Base-by-base conservation (phyloP, 2,113 vertebrate species). In the Trochalopteron elliotii region DNA sequence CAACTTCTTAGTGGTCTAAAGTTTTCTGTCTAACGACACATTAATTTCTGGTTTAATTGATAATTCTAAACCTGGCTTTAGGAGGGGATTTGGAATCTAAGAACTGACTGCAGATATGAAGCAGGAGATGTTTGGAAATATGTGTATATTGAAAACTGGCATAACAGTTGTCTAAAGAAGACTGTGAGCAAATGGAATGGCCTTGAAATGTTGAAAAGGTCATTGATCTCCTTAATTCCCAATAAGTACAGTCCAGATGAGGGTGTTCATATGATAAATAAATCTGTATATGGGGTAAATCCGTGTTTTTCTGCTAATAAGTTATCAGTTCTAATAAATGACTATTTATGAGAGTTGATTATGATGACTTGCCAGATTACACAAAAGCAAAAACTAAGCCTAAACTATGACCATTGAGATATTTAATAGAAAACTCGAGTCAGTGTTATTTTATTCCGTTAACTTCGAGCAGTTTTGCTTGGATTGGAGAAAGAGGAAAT, bases 301-400 rank as follows among this genome's bases (percentile, higher is more conserved):
- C 3, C 22, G 8, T 7, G 21, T 1, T 71, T 89, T 68, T 18
- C 22, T 17, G 8, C 53, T 8, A 50, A 50, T 15, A 50, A 50
- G 27, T 50, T 11, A 55, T 19, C 9, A 52, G n/a, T 55, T 85
- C 37, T 35, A 18, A 18, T 10, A 67, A 17, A 12, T 12, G 35
- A 3, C 19, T 15, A 3, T 63, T 89, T 39, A 9, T 30, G 28
- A 0, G 1, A 11, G 10, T 10, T 2, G 19, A 27, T 82, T 8
- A 9, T 7, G 15, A 55, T 30, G 20, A 49, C 5, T 12, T 60
- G 7, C 30, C n/a, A 83, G 28, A 21, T 67, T 60, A 5, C 7
- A 27, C 0, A 14, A 64, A 64, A 82, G 21, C 13, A 49, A 90
- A 87, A 81, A 3, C 11, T 40, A 14, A 94, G 5, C 25, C 44